phyloP scores from a whole-genome alignment of 2,113 vertebrate genomes.

The Stegostoma tigrinum region DNA sequence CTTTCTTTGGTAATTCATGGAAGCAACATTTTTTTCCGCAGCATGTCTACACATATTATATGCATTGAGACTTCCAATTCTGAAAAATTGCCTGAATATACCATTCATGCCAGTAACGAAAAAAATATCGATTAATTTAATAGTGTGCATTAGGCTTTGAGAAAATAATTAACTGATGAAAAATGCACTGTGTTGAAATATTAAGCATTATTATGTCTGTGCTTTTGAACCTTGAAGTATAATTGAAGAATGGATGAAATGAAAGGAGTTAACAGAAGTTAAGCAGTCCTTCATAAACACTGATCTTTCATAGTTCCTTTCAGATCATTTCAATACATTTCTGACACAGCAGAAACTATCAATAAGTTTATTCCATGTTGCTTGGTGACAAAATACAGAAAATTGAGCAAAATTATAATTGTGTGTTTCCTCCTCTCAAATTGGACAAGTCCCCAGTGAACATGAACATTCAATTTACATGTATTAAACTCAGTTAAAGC shows the following conservation, averaged over 20 bases:
- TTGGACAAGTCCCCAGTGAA: background rate
- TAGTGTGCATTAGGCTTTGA: background rate
- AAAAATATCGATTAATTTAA: background rate
- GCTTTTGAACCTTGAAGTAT: background rate
- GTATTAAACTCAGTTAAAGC: background rate
- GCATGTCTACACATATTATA: background rate
- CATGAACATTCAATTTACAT: slow-evolving; percentile 24
- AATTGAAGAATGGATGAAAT: background rate
- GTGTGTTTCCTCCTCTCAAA: slow-evolving; percentile 20
- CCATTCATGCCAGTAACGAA: background rate
- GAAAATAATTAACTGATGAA: background rate
- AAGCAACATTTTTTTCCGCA: background rate
- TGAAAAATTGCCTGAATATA: background rate
- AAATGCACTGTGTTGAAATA: background rate
- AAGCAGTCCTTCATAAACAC: slow-evolving; percentile 9
- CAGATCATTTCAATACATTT: slow-evolving; percentile 14
- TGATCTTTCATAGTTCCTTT: background rate
- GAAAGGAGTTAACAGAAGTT: slow-evolving; percentile 2
- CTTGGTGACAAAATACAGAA: slow-evolving; percentile 17
- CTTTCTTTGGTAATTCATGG: background rate
- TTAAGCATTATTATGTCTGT: background rate
- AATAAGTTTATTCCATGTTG: slow-evolving; percentile 27
- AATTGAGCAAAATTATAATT: slow-evolving; percentile 33
- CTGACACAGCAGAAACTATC: background rate
- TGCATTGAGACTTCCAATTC: background rate